Evolutionary conservation across 2,888 invertebrate species (phyloP).

Genomic region (Malthinus seriepunctatus): DNA sequence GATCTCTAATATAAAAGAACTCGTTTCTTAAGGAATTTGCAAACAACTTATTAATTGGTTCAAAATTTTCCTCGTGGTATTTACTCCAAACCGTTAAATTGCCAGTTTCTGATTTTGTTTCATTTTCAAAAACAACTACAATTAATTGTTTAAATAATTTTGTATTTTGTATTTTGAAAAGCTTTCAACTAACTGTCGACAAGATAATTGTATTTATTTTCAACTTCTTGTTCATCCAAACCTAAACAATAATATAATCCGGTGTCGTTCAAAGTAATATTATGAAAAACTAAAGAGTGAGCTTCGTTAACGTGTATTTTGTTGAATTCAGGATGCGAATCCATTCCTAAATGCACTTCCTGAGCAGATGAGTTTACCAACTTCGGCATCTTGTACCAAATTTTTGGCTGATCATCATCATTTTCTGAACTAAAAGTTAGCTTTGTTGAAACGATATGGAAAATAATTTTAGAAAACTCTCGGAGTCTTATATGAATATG

Average conservation of each 20-base stretch:
- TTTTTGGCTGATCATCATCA: constrained; percentile 52
- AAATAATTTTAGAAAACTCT: too few species aligned
- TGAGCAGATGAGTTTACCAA: constrained; percentile 43
- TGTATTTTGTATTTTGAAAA: not conserved
- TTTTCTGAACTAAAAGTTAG: constrained; percentile 46
- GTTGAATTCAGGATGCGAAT: constrained; percentile 53
- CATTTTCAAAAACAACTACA: constrained; percentile 27
- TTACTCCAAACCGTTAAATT: constrained; percentile 57
- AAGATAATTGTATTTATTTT: constrained; percentile 57
- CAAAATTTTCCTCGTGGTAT: constrained; percentile 55
- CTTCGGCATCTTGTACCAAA: constrained; percentile 58
- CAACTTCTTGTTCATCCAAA: constrained; percentile 47
- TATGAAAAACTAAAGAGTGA: constrained; percentile 55
- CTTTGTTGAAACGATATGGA: too few species aligned
- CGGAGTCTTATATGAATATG: too few species aligned
- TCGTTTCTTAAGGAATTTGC: constrained; percentile 51
- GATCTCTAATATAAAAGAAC: constrained; percentile 51
- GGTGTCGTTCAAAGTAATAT: constrained; percentile 51
- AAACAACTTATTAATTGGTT: constrained; percentile 56
- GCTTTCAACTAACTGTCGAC: constrained; percentile 52
- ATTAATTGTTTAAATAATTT: constrained; percentile 1
- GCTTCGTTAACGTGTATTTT: constrained; percentile 53
- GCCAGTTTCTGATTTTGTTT: constrained; percentile 48
- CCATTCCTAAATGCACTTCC: constrained; percentile 57
- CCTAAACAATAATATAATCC: constrained; percentile 59